Evolutionary conservation across 2,888 invertebrate species (phyloP).

Genomic region (Watsonalla binaria): DNA sequence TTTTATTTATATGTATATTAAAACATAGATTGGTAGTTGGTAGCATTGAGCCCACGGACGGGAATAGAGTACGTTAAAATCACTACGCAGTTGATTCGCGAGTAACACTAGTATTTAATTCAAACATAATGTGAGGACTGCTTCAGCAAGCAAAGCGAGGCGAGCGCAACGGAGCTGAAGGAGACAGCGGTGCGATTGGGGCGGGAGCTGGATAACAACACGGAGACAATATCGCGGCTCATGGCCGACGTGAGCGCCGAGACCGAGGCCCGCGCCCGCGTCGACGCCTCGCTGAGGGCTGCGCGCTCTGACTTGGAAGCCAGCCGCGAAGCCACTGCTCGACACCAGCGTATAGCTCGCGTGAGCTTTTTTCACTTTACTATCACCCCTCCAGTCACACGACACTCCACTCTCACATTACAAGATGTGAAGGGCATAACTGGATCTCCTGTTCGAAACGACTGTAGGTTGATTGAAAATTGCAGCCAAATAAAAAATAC

Average conservation of each 20-base stretch:
- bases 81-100: too few relatives aligned
- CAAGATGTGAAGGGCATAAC: too few relatives aligned
- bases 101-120: too few relatives aligned
- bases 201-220: not conserved
- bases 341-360: not conserved
- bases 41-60: too few relatives aligned
- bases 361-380: not conserved
- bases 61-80: too few relatives aligned
- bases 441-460: too few relatives aligned
- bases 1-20: too few relatives aligned
- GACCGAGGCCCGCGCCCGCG: not conserved
- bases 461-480: too few relatives aligned
- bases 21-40: too few relatives aligned
- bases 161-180: not conserved
- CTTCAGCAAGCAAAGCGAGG: not conserved
- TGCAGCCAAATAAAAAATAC: too few relatives aligned
- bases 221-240: not conserved
- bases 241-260: not conserved
- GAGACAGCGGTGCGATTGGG: not conserved
- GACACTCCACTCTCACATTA: not conserved
- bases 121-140: too few relatives aligned
- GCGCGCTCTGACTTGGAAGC: not conserved
- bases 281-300: not conserved
- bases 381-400: not conserved
- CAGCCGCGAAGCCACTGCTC: constrained; percentile 6